Evolutionary conservation across 2,888 invertebrate genomes (phyloP), one percentile per base, ranked within the genome.

Genomic region (Apamea sordens): DNA sequence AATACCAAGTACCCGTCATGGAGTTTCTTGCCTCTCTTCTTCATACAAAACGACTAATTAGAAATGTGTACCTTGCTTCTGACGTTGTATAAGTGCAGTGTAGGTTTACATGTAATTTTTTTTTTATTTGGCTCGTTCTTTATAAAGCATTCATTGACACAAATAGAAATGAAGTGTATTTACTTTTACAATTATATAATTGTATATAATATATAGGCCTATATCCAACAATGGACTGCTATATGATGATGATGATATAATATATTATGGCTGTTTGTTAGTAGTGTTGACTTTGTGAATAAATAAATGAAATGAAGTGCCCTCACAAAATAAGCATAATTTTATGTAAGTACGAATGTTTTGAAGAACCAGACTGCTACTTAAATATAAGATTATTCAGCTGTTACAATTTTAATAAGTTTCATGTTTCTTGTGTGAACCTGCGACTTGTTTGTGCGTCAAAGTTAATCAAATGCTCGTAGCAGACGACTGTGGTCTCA

Each of bases 391-490:
- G 24, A 44, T 78, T 32, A 64, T 44, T 53, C 15, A 47, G n/a
- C 28, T 15, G 7, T 15, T 18, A 18, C 65, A 36, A 18, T 78
- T 56, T 32, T n/a, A 53, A 36, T 47, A 24, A 7, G n/a, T 28
- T 50, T 61, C 32, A 41, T 13, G 18, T 69, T 10, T 79, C 32
- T 44, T 78, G n/a, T 15, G 47, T 71, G 24, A 53, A 53, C 50
- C 28, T 44, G 44, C 10, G 15, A 10, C 24, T 50, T 61, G 53
- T 63, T 68, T 68, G 28, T 28, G 15, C 24, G 24, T 50, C 68
- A 77, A 83, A 73, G 50, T 77, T 77, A 77, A 83, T 83, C 50
- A 77, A 69, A 69, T 47, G 68, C 63, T 83, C 68, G 50, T 18
- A 59, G 67, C 67, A 82, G 82, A 41, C 44, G 21, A n/a, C 8